Base-by-base conservation (phyloP, 1,140 invertebrate species). In the Mylabris phalerata region DNA sequence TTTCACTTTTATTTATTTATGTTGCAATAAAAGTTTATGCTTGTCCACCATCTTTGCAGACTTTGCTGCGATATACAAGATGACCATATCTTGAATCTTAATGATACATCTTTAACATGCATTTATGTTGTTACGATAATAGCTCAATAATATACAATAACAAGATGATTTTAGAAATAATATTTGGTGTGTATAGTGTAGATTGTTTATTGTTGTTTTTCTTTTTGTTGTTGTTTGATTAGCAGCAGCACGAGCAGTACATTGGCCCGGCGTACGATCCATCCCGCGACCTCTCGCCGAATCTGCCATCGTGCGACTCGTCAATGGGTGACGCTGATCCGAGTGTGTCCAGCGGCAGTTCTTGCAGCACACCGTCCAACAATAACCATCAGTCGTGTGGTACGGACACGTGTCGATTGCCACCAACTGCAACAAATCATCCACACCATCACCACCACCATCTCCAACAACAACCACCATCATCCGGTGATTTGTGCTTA, bases 211-310 rank as follows among this genome's bases (percentile, higher is more conserved):
- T 19, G 19, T 19, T 48, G 26, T 27, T 2, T 4, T 26, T 25
- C n/a, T 5, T 9, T 27, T 48, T 57, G 46, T 45, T 60, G 19
- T 61, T 61, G 61, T 66, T 69, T 59, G 59, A 79, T 78, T 76
- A 80, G 78, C 79, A 80, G 79, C 79, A 79, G 75, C 79, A 77
- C 74, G 78, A 80, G 71, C 78, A 79, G 71, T 81, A 80, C 70
- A 75, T 80, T 75, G 81, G 82, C 67, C 80, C 82, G 68, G 79
- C 81, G 67, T 84, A 85, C 75, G 84, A 87, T 65, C 83, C 83
- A 65, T 82, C 83, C 38, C 79, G 84, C 67, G 85, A 86, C 67
- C 77, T 86, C 47, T 86, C 84, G 67, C 85, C 86, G 63, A 86
- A 84, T 66, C 79, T 86, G 54, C 85, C 85, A 39, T 79, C 78